Percentiles rank a stretch among this genome's conserved stretches.
phyloP scores from a whole-genome alignment of 2,888 invertebrate species.

The Drosophila mayaguana region DNA sequence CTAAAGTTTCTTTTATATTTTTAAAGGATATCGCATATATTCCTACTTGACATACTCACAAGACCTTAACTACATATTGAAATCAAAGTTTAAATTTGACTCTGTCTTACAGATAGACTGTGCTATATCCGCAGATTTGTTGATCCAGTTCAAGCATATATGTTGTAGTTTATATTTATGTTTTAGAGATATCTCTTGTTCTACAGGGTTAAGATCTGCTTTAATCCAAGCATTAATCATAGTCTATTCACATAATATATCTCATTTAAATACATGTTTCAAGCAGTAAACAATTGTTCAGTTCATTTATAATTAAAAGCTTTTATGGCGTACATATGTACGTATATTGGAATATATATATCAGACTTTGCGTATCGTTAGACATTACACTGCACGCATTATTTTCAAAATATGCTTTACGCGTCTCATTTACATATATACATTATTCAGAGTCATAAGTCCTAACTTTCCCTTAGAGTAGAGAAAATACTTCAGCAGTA shows the following conservation, averaged over 20 bases:
- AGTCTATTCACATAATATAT: background rate
- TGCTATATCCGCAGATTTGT: background rate
- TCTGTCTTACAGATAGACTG: background rate
- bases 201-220: background rate
- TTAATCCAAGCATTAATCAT: background rate
- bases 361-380: background rate
- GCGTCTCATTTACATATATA: constrained; percentile 9
- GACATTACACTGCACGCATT: background rate
- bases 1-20: too few relatives aligned
- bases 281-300: background rate
- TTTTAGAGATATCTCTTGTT: background rate
- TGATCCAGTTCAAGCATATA: background rate
- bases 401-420: background rate
- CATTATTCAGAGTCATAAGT: constrained; percentile 15
- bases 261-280: background rate
- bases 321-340: background rate
- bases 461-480: background rate
- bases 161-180: background rate
- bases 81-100: too few relatives aligned
- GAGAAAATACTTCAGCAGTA: constrained; percentile 32
- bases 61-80: too few relatives aligned
- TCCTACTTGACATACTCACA: too few relatives aligned
- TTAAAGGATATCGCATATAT: too few relatives aligned
- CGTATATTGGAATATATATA: background rate
- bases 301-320: background rate